These are phyloP conservation scores for Phoenicopterus ruber DNA, from an alignment of 2,113 vertebrate genomes.

Conservation along the genomic window DNA sequence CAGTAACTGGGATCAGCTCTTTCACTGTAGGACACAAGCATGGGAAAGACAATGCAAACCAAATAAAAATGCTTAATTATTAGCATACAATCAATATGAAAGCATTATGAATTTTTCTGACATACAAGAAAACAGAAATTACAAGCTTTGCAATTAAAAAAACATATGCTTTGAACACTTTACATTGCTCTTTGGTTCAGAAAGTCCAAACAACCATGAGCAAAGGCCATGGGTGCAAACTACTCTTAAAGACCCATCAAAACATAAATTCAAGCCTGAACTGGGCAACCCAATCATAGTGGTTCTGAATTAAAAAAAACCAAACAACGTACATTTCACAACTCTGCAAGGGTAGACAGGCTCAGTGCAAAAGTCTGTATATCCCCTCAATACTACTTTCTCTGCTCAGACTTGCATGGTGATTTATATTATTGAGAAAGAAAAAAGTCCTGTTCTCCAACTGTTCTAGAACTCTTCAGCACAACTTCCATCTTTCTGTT, in stretches of 20 bases:
- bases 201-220: not conserved
- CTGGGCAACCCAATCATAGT: not conserved
- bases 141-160: not conserved
- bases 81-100: not conserved
- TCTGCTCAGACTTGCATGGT: not conserved
- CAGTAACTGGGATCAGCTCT: constrained; percentile 93
- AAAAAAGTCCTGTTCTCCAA: not conserved
- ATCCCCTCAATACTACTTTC: not conserved
- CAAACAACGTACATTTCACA: not conserved
- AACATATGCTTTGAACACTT: not conserved
- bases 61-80: not conserved
- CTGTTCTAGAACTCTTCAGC: not conserved
- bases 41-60: not conserved
- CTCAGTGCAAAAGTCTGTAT: not conserved
- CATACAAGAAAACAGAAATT: not conserved
- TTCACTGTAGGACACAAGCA: constrained; percentile 77
- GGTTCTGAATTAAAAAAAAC: not conserved
- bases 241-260: not conserved
- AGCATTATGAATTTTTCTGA: not conserved
- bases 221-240: not conserved
- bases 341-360: not conserved
- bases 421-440: rapidly evolving
- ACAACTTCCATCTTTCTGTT: not conserved
- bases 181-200: not conserved
- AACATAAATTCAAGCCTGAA: not conserved